phyloP scores from a whole-genome alignment of 2,888 invertebrate species.

The Anodontia alba region DNA sequence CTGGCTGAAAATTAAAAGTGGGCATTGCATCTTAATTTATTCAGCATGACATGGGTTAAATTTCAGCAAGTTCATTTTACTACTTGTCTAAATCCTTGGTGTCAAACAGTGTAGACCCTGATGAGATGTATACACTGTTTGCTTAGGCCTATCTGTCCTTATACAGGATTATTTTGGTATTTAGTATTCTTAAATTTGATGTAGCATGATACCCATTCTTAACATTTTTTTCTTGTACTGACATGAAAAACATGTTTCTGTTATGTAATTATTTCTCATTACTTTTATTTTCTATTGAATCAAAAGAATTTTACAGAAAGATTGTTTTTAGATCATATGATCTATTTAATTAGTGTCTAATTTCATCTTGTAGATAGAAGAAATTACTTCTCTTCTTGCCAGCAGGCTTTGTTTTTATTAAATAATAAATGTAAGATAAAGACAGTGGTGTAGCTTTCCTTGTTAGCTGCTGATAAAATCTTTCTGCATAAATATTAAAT shows the following conservation, averaged over 20 bases:
- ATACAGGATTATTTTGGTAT: too few species aligned
- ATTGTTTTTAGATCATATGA: neutral
- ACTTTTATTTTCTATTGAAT: neutral
- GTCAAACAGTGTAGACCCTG: too few species aligned
- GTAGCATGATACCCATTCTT: too few species aligned
- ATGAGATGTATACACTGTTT: too few species aligned
- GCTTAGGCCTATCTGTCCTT: too few species aligned
- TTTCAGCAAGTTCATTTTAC: too few species aligned
- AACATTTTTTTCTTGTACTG: neutral
- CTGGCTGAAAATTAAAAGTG: too few species aligned
- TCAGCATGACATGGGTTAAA: too few species aligned
- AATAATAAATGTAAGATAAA: conserved; percentile 11
- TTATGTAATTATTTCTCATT: neutral
- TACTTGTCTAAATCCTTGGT: too few species aligned
- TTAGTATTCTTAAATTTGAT: too few species aligned
- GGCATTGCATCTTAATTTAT: too few species aligned
- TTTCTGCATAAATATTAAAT: conserved; percentile 1
- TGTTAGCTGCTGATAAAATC: neutral
- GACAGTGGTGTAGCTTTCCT: conserved; percentile 39
- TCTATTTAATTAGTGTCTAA: neutral
- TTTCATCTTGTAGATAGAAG: neutral
- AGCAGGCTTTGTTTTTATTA: neutral
- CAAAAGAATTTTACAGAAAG: neutral
- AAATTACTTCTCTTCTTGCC: neutral
- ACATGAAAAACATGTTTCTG: neutral